Evolutionary conservation across 2,888 invertebrate genomes (phyloP), one percentile per base, ranked within the genome.

Genomic region (Callosobruchus maculatus): DNA sequence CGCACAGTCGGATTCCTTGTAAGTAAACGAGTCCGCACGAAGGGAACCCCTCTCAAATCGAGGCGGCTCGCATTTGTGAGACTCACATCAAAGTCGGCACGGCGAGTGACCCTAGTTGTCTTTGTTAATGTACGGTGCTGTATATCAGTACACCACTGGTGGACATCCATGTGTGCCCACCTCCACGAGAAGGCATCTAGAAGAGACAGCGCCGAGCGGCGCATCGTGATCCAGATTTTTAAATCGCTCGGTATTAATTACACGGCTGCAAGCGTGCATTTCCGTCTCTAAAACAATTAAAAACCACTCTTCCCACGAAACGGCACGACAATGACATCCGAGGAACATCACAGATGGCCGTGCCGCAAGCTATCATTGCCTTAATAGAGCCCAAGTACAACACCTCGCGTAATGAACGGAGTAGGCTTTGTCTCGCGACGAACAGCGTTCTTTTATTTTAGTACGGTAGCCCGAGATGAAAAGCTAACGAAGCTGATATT

Each of bases 271-370:
- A 76, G 74, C 76, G 75, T 77, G 71, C 75, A 77, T 72, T 72
- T 78, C 76, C 76, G 72, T 74, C 73, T 68, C 67, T 49, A 68
- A 75, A 81, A 82, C 82, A 84, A 83, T 84, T 82, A 82, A 83
- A 83, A 81, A 76, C 74, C 78, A 75, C 79, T 80, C 82, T 83
- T 80, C 82, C 81, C 82, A 81, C 80, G 81, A 74, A 75, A 68
- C 71, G 74, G 77, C 82, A 83, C 81, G 81, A 82, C 82, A 83
- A 81, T 82, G 83, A 81, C 83, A 83, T 78, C 81, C 80, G 79
- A 74, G 78, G 77, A 77, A 79, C 80, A 78, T 81, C 81, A 80
- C 79, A 82, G 80, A 81, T 80, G 81, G 80, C 80, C 77, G 78
- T 76, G 82, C 49, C 13, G 71, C 73, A 76, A 75, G 79, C 78